Evolutionary conservation across 1,140 invertebrate genomes (phyloP).

Genomic region (Papilio aristodemus): DNA sequence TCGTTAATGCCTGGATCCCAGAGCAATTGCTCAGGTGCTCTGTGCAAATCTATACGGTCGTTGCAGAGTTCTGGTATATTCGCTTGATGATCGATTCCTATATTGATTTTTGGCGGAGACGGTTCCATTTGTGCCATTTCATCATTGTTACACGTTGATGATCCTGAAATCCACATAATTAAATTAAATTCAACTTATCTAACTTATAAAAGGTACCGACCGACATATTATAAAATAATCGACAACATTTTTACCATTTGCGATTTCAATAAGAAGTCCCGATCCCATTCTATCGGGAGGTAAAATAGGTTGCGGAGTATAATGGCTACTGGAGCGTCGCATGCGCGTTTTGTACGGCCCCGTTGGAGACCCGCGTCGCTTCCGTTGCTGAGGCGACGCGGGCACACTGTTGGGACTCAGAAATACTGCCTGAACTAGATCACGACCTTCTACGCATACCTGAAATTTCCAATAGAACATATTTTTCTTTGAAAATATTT

Average conservation of each 20-base stretch:
- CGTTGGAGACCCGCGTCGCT: constrained; percentile 77
- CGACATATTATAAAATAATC: too few species aligned
- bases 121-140: constrained; percentile 55
- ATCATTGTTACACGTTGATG: constrained; percentile 50
- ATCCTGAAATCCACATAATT: constrained; percentile 44
- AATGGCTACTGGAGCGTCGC: constrained; percentile 79
- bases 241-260: too few species aligned
- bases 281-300: constrained; percentile 92
- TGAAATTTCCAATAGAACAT: constrained; percentile 37
- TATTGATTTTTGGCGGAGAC: constrained; percentile 86
- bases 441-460: constrained; percentile 73
- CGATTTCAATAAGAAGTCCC: constrained; percentile 88
- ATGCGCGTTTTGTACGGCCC: constrained; percentile 71
- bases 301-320: constrained; percentile 95
- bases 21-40: constrained; percentile 86
- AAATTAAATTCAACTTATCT: background rate
- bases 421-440: constrained; percentile 84
- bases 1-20: constrained; percentile 92
- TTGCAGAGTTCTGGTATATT: constrained; percentile 84
- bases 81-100: constrained; percentile 94
- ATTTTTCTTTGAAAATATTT: constrained; percentile 16
- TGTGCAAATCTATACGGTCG: constrained; percentile 77
- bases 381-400: constrained; percentile 82
- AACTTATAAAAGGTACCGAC: too few species aligned
- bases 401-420: constrained; percentile 87